Evolutionary conservation across 2,797 vertebrate species (phyloP), one percentile per base, ranked within the genome.

Genomic region (Eurystomus glaucurus): DNA sequence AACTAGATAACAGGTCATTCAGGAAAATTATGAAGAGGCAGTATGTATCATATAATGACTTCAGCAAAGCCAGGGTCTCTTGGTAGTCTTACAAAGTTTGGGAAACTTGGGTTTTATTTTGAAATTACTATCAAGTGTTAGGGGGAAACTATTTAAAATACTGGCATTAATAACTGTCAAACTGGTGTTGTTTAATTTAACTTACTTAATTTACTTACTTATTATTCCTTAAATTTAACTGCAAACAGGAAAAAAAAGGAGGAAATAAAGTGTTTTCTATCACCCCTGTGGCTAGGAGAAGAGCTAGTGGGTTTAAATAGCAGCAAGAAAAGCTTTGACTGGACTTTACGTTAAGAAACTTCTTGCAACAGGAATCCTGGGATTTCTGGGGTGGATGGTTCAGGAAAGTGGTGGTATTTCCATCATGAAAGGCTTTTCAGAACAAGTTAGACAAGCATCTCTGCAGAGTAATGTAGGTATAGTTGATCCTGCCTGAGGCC

Each of bases 361-460:
- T 52, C 28, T 74, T 85, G 20, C n/a, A 58, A 15, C 22, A 83
- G 48, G 48, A 66, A 51, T 74, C 57, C 29, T 87, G 69, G 72
- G 37, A 17, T 94, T 92, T 93, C 72, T 94, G 54, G 33, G 19
- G 14, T 79, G 75, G 46, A 91, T 93, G 66, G 39, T 71, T 90
- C 22, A 54, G 75, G 81, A 48, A 91, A 87, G 25, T 83, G 64
- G 29, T 90, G 57, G 87, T 85, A 94, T 77, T 94, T 77, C 79
- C 75, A 70, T 88, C 88, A 83, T 96, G 93, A 95, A 96, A 96
- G 88, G 64, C 87, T 94, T 89, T 90, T 88, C 66, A 74, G 68
- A 97, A 96, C 95, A 96, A 93, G 94, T 93, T 91, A 48, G 78
- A 62, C 94, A 85, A 79, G 85, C 90, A 90, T 77, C 87, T 88